Evolutionary conservation across 2,797 vertebrate genomes (phyloP).

Genomic region (Diplodus puntazzo): DNA sequence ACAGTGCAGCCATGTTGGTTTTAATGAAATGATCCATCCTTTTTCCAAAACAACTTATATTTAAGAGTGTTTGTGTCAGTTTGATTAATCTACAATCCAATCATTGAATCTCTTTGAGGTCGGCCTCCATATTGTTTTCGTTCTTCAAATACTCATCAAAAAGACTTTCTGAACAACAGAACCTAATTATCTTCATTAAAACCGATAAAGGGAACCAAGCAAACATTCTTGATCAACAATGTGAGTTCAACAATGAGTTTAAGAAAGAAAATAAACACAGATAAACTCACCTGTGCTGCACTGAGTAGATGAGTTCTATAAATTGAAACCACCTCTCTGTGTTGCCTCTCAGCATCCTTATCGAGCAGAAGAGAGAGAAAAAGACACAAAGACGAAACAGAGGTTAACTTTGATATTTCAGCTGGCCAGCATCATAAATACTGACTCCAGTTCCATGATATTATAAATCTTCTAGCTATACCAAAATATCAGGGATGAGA

Average conservation of each 20-base stretch:
- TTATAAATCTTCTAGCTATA: neutral
- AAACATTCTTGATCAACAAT: neutral
- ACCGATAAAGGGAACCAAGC: neutral
- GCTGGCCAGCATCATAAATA: neutral
- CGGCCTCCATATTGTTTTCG: neutral
- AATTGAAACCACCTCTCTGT: conserved; percentile 96
- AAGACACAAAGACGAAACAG: conserved; percentile 5
- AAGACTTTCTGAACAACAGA: neutral
- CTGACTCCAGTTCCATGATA: neutral
- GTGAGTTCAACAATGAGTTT: neutral
- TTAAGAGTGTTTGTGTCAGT: neutral
- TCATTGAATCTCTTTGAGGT: neutral
- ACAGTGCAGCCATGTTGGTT: neutral
- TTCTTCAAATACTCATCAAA: neutral
- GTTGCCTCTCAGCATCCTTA: conserved; percentile 95
- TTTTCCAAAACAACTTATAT: neutral
- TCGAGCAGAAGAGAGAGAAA: conserved; percentile 13
- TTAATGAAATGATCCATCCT: neutral
- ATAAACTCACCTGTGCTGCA: conserved; percentile 87
- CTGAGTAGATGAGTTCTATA: conserved; percentile 98
- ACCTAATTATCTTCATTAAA: neutral
- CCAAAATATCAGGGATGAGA: neutral
- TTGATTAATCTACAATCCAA: neutral
- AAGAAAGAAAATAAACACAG: neutral
- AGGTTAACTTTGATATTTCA: neutral